Base-by-base conservation (phyloP, 2,113 vertebrate species). In the Myiagra hebetior region DNA sequence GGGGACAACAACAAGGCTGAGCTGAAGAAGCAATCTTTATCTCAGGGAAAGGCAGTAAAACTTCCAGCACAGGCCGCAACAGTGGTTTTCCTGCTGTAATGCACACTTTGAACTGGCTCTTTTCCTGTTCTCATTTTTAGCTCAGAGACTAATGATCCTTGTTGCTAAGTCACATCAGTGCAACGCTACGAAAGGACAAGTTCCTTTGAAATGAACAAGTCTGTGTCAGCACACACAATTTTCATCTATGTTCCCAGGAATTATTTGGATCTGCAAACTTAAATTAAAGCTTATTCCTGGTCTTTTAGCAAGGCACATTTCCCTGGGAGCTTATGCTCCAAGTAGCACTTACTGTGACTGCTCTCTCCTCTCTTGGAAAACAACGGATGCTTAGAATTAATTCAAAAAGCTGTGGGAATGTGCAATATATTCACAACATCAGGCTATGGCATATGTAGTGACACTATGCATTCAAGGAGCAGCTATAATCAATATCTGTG, bases 91-190 rank as follows among this genome's bases (percentile, higher is more conserved):
- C 87, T 88, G 59, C 37, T 91, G 78, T n/a, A 94, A 76, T 10
- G 30, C 55, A 31, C 7, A 41, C 75, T 93, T 94, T 83, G 72
- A 93, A 88, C 87, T 73, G 77, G 37, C 81, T 90, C 62, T 73
- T 75, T 49, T 83, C 70, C 92, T 57, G 22, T 28, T 83, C 70
- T 90, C 55, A 23, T 91, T 91, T 87, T 91, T 44, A 86, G 87
- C 92, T 96, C 73, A 59, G 39, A 64, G 60, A 35, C 82, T 96
- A 88, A 94, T 86, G 92, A 88, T 89, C 72, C 90, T 86, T 84
- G 78, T 92, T 93, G 88, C 93, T 92, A 90, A 96, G 82, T 77
- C 90, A 59, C 90, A 78, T 86, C 85, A 77, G 67, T 44, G 72
- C 56, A 80, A 52, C 3, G 15, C 68, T 84, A 2, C 1, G 3